Percentiles rank a stretch among this genome's conserved stretches.
These are phyloP conservation scores for Macrosiphum euphorbiae DNA, from an alignment of 2,888 invertebrate genomes.

Conservation along the genomic window DNA sequence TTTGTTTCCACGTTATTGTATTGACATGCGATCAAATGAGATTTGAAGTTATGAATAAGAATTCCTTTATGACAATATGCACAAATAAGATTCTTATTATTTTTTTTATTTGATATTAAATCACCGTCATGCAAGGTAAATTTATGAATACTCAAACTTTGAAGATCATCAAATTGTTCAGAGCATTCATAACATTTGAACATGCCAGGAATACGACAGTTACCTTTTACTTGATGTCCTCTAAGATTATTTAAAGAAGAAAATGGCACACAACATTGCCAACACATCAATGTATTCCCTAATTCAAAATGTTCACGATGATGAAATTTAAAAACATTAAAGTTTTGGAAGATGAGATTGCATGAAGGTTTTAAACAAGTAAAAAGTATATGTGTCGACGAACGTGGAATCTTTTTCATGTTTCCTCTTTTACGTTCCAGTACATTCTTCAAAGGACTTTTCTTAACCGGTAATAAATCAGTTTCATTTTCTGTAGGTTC, in stretches of 20 bases:
- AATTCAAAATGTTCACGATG: conserved; percentile 47
- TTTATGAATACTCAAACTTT: conserved; percentile 60
- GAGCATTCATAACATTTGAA: conserved; percentile 46
- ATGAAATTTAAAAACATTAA: conserved; percentile 53
- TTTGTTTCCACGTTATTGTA: neutral
- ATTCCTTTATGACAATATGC: conserved; percentile 14
- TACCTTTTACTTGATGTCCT: conserved; percentile 46
- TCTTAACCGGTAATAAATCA: neutral
- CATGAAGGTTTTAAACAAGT: conserved; percentile 58
- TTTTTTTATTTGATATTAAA: conserved; percentile 17
- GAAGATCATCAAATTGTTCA: conserved; percentile 30
- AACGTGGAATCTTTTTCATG: neutral
- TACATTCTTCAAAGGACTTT: neutral
- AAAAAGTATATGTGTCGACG: conserved; percentile 36
- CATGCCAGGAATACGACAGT: conserved; percentile 52
- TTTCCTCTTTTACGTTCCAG: neutral
- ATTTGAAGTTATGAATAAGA: conserved; percentile 37
- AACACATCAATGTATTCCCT: conserved; percentile 48
- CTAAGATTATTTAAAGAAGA: conserved; percentile 4
- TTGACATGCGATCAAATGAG: conserved; percentile 48
- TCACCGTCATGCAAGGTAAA: conserved; percentile 32
- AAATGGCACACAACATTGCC: conserved; percentile 56
- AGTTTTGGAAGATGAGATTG: conserved; percentile 46
- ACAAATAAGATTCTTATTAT: conserved; percentile 38
- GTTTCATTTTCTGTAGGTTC: neutral